Base-by-base conservation (phyloP, 2,113 vertebrate genomes). In the Jaculus jaculus region DNA sequence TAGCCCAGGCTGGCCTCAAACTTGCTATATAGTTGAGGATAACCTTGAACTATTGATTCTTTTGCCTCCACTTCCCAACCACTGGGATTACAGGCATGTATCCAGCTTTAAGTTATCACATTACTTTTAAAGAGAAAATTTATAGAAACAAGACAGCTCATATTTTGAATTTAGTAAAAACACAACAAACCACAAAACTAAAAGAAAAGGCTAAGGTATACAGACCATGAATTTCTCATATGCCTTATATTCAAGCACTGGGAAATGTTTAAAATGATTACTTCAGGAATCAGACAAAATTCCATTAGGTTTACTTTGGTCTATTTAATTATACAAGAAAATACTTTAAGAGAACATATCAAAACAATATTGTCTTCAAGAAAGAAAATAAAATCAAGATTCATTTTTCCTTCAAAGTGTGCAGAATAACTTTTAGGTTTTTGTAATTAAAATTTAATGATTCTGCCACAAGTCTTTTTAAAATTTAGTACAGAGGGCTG, bases 371-470 rank as follows among this genome's bases (percentile, higher is more conserved):
- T 90, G 78, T 66, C 39, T 91, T 86, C 30, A 72, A 73, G 21
- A 51, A 26, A 93, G 90, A 93, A 96, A 92, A 87, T 87, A 87
- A 89, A 94, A 95, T 83, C 39, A 92, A 84, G 74, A 11, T 78
- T 63, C 80, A 1, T 81, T 81, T 65, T 93, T 84, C 15, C 26
- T 61, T 93, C 37, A 92, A 92, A 23, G 92, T 32, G 26, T 28
- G 93, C 21, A 93, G 95, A 54, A 89, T 24, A 28, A 94, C 84
- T 24, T 61, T 30, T 47, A 69, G 17, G 4, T 94, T 94, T 72
- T 79, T 87, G 65, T 83, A 95, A 94, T 68, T 83, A 92, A 87
- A 90, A 72, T 39, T 74, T 51, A 87, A 83, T 20, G 13, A 92
- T 83, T 88, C 34, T 84, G 3, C 7, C 26, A 37, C 37, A 65